Evolutionary conservation across 2,113 vertebrate genomes (phyloP).

Genomic region (Ailuropoda melanoleuca): DNA sequence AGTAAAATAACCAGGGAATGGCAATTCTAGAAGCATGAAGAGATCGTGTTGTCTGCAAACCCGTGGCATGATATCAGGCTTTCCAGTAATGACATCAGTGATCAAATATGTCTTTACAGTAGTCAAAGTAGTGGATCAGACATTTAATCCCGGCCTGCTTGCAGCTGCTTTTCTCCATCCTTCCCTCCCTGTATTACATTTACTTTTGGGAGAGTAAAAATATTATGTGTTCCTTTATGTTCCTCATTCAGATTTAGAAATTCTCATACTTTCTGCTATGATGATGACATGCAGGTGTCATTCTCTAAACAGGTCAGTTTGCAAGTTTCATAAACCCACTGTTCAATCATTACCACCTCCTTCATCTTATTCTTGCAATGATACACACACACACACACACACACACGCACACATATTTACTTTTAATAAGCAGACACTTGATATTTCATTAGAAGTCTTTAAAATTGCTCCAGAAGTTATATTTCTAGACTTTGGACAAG

Average conservation of each 20-base stretch:
- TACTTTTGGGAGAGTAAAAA: conserved; percentile 26
- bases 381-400: background rate
- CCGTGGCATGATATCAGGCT: conserved; percentile 27
- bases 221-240: background rate
- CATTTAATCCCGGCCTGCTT: conserved; percentile 35
- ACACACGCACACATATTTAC: background rate
- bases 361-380: background rate
- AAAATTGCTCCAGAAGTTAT: background rate
- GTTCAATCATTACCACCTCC: background rate
- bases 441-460: conserved; percentile 19
- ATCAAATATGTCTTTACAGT: conserved; percentile 82
- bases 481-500: conserved; percentile 42
- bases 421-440: background rate
- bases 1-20: conserved; percentile 62
- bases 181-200: background rate
- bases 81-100: conserved; percentile 72
- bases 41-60: conserved; percentile 42
- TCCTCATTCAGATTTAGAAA: conserved; percentile 48
- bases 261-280: background rate
- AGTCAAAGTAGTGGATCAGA: conserved; percentile 71
- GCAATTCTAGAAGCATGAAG: conserved; percentile 47
- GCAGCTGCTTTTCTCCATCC: conserved; percentile 51
- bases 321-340: background rate
- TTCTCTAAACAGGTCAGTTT: conserved; percentile 10
- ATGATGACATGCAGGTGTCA: background rate